A percentile compares a stretch with the other conserved stretches of the same genome.
These are phyloP conservation scores for Volucella inanis DNA, from an alignment of 2,888 invertebrate species.

Conservation along the genomic window DNA sequence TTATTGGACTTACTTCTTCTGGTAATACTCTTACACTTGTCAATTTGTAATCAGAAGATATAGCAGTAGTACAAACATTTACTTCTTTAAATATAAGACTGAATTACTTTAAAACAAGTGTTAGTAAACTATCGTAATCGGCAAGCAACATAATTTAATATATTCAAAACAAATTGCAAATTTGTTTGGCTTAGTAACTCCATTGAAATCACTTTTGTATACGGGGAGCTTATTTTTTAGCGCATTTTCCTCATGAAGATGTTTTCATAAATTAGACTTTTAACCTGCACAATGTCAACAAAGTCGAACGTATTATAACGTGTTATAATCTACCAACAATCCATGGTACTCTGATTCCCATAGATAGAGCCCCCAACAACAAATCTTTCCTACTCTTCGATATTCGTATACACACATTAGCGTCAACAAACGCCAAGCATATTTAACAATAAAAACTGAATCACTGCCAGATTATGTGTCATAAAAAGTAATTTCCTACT, in stretches of 20 bases:
- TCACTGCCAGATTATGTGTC: conserved; percentile 69
- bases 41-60: too few species aligned
- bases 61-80: too few species aligned
- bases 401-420: conserved; percentile 27
- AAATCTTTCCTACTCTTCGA: not conserved
- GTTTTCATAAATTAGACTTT: conserved; percentile 43
- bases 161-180: too few species aligned
- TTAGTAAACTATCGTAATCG: too few species aligned
- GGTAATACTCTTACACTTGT: too few species aligned
- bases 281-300: not conserved
- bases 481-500: conserved; percentile 59
- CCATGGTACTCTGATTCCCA: conserved; percentile 38
- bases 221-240: not conserved
- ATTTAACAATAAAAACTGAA: conserved; percentile 67
- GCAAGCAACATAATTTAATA: too few species aligned
- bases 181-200: too few species aligned
- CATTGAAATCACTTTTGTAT: not conserved
- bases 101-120: too few species aligned
- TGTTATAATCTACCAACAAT: not conserved
- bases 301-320: not conserved
- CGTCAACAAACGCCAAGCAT: conserved; percentile 58
- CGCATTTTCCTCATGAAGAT: not conserved
- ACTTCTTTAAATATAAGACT: too few species aligned
- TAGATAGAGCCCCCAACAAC: conserved; percentile 8
- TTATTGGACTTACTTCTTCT: too few species aligned